phyloP scores from a whole-genome alignment of 92 coral and sea anemone species.

The Epizoanthus scotinus region DNA sequence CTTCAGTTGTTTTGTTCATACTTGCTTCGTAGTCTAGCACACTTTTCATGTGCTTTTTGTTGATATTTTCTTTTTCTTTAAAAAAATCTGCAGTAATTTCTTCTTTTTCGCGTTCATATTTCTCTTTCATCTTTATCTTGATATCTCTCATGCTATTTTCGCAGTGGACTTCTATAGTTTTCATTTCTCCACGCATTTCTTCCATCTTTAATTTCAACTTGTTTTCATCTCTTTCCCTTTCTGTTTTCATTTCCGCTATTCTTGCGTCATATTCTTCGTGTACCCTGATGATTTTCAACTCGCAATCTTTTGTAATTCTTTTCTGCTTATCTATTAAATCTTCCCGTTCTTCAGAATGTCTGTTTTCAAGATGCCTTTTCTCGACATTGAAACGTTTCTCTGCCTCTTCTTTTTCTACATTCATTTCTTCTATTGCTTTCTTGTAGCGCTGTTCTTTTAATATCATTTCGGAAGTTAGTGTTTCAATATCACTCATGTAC shows the following conservation, averaged over 20 bases:
- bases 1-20: conserved; percentile 2
- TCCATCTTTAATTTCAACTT: neutral
- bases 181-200: neutral
- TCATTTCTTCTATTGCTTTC: neutral
- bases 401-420: neutral
- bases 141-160: conserved; percentile 1
- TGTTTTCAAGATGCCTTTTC: conserved; percentile 4
- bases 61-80: conserved; percentile 11
- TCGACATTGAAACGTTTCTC: conserved; percentile 2
- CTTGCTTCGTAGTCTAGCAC: neutral
- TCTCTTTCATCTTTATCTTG: neutral
- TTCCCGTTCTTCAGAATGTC: neutral
- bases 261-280: conserved; percentile 4
- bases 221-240: neutral
- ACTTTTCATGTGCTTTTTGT: conserved; percentile 5
- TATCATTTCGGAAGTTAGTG: neutral
- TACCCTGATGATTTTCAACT: neutral
- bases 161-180: conserved; percentile 3
- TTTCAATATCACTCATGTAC: conserved; percentile 3
- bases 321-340: neutral
- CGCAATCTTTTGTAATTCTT: neutral
- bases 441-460: conserved; percentile 16
- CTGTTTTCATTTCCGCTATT: neutral
- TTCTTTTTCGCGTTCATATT: neutral
- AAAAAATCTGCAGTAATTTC: neutral